Evolutionary conservation across 37 sponge, comb jelly and placozoan species (phyloP), one percentile per base, ranked within the genome.

Genomic region (Chondrilla cf. caribensis): DNA sequence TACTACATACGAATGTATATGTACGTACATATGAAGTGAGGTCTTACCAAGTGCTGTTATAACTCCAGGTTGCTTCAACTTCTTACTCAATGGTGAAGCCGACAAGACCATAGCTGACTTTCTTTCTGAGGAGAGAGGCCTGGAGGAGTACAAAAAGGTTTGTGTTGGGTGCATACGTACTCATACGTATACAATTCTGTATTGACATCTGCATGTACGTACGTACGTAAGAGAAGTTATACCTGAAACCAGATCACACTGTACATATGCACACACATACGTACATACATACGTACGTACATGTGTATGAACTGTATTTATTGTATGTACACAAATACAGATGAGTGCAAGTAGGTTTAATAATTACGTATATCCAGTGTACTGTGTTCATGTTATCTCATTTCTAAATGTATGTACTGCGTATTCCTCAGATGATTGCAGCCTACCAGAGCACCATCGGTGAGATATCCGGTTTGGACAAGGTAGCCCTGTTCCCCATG

Each of bases 1-100:
- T 55, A 55, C n/a, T n/a, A n/a, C n/a, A n/a, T n/a, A n/a, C n/a
- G n/a, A n/a, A n/a, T n/a, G n/a, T n/a, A n/a, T n/a, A n/a, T n/a
- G n/a, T n/a, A n/a, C n/a, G n/a, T n/a, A n/a, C n/a, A n/a, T n/a
- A n/a, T n/a, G n/a, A n/a, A n/a, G n/a, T n/a, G n/a, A n/a, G n/a
- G n/a, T n/a, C 57, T 17, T 19, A 17, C 57, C 57, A 55, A 55
- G 57, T 55, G 57, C 11, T 17, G 11, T 11, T 19, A 55, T 11
- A 19, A 29, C 7, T 28, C 21, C 8, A 82, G 82, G n/a, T 65
- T 75, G 83, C 77, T 97, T 88, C 75, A 59, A 85, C 31, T 84
- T 83, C 70, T 91, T 98, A 22, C 57, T 96, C 36, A 83, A 85
- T 70, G 97, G 99, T 5, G 85, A 89, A 15, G 90, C 88, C 0